These are phyloP conservation scores for Enteromius afrohamiltoni DNA, from an alignment of 2,797 vertebrate genomes.

Conservation along the genomic window DNA sequence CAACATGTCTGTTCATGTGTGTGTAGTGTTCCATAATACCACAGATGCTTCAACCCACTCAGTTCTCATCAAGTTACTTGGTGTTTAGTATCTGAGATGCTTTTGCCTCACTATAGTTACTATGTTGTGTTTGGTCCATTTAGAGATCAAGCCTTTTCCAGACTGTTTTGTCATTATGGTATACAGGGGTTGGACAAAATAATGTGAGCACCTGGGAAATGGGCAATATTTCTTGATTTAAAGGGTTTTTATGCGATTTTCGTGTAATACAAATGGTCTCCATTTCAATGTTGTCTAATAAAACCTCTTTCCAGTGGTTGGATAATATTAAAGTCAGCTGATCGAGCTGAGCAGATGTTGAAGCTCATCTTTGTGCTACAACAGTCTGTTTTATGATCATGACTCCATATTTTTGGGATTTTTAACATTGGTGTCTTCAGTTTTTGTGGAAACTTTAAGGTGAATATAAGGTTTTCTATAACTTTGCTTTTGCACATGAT, in stretches of 20 bases:
- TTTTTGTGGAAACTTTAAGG: background rate
- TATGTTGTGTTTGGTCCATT: background rate
- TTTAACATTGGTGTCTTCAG: background rate
- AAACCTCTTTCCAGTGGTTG: background rate
- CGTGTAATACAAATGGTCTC: background rate
- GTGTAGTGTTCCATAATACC: background rate
- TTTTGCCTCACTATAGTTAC: background rate
- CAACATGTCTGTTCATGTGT: slow-evolving; percentile 21
- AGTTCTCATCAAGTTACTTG: background rate
- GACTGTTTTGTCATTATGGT: background rate
- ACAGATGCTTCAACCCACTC: slow-evolving; percentile 4
- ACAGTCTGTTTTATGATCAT: background rate
- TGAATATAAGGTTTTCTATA: background rate
- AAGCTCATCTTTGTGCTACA: background rate
- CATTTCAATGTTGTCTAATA: background rate
- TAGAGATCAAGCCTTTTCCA: background rate
- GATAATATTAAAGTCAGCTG: background rate
- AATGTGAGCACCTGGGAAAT: background rate
- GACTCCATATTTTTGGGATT: background rate
- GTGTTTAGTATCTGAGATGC: background rate
- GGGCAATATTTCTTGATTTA: background rate
- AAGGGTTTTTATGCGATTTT: background rate
- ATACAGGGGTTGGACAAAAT: background rate
- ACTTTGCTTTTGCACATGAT: background rate
- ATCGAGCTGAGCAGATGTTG: background rate